Evolutionary conservation across 1,140 invertebrate species (phyloP), one percentile per base, ranked within the genome.

Genomic region (Pararge aegeria): DNA sequence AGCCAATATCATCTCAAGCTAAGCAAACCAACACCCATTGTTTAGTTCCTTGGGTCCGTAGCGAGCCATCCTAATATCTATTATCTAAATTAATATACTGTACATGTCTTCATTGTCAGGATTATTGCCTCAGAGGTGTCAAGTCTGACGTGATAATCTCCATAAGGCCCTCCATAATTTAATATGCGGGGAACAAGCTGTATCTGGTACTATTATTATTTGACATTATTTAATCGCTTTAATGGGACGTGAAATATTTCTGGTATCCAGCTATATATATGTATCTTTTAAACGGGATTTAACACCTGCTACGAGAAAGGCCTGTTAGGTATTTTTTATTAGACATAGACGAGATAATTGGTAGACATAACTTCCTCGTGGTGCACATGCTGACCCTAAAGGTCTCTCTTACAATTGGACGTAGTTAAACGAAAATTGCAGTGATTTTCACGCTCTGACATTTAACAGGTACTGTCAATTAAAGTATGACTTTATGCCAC

Each of bases 41-140:
- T 51, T 55, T 30, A 30, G 24, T 50, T 40, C 30, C 55, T 51
- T 40, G 34, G 37, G 21, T 46, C 50, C 56, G 56, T 19, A 24
- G 49, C 12, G 15, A 46, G 52, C 52, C 15, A 21, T 49, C 30
- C 44, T 74, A 74, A 70, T 74, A 66, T 58, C 64, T 63, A 67
- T 68, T 69, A 73, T 76, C 64, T 58, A 58, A 70, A 66, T 76
- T 76, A 76, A 76, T 73, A 73, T 70, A 66, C 55, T 58, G 57
- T 66, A 55, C 53, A 56, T 64, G 68, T 70, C 69, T 72, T 67
- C 66, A 72, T 75, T 66, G 71, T 74, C 55, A 38, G 65, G 70
- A 70, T 75, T 73, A 73, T 59, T 60, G 58, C 60, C 54, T 64
- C 63, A 66, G 61, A 70, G 67, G 63, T 68, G 66, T 70, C 68